Conservation (phyloP, 2,113 vertebrate genomes). For the Trematocara zebra region DNA sequence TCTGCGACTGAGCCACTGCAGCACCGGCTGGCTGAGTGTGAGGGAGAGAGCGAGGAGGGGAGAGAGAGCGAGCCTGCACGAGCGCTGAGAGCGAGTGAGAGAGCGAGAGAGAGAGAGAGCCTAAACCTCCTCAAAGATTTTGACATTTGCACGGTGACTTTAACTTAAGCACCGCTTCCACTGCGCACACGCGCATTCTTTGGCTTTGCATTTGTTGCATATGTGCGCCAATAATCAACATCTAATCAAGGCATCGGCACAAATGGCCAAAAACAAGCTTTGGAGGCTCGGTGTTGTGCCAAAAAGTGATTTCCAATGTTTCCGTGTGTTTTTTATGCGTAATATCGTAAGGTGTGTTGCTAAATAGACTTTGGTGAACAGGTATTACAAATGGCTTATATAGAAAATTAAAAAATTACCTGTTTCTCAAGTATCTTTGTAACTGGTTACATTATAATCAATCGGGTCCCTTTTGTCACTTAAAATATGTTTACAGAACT, state of each 20-base stretch:
- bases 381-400: no score
- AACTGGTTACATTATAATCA: no score
- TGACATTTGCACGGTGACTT: slow-evolving; percentile 10
- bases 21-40: slow-evolving; percentile 19
- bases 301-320: no score
- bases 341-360: no score
- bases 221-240: not conserved
- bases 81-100: not conserved
- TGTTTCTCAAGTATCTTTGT: no score
- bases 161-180: not conserved
- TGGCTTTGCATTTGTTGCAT: not conserved
- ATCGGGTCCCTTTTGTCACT: no score
- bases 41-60: not conserved
- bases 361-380: no score
- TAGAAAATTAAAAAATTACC: no score
- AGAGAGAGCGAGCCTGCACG: not conserved
- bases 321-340: no score
- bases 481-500: no score
- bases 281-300: no score
- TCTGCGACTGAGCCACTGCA: slow-evolving; percentile 64
- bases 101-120: fast-evolving
- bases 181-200: not conserved
- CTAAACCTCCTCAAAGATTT: slow-evolving; percentile 10
- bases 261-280: fast-evolving
- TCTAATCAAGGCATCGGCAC: not conserved